phyloP scores from a whole-genome alignment of 64 coral and sea anemone species.

The Montipora capricornis region DNA sequence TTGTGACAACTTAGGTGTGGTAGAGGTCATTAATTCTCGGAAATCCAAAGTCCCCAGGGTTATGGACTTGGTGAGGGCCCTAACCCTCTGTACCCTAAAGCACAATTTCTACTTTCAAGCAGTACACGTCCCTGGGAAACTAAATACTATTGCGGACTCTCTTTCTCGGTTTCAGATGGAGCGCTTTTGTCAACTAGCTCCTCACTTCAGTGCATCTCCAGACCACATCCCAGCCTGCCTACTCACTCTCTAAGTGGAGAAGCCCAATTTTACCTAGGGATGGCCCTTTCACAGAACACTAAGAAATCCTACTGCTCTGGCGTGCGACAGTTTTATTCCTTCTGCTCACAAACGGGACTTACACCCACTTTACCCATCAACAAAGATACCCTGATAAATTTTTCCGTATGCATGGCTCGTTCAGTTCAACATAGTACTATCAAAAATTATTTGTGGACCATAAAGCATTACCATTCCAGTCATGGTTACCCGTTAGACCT shows the following conservation, averaged over 20 bases:
- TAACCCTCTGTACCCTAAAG: no score
- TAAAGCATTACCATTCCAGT: background rate
- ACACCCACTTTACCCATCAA: background rate
- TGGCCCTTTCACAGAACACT: background rate
- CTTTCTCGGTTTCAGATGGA: no score
- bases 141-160: no score
- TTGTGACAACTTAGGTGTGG: no score
- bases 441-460: conserved; percentile 10
- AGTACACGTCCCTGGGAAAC: no score
- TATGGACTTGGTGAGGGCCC: no score
- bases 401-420: background rate
- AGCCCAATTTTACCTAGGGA: background rate
- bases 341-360: background rate
- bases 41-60: no score
- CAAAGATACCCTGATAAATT: conserved; percentile 40
- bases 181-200: background rate
- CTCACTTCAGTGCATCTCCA: background rate
- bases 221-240: background rate
- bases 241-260: background rate
- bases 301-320: background rate
- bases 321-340: background rate
- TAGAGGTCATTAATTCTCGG: no score
- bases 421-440: conserved; percentile 20
- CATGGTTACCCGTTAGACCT: background rate
- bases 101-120: no score